Evolutionary conservation across 2,797 vertebrate species (phyloP).

Genomic region (Centropyge bicolor): DNA sequence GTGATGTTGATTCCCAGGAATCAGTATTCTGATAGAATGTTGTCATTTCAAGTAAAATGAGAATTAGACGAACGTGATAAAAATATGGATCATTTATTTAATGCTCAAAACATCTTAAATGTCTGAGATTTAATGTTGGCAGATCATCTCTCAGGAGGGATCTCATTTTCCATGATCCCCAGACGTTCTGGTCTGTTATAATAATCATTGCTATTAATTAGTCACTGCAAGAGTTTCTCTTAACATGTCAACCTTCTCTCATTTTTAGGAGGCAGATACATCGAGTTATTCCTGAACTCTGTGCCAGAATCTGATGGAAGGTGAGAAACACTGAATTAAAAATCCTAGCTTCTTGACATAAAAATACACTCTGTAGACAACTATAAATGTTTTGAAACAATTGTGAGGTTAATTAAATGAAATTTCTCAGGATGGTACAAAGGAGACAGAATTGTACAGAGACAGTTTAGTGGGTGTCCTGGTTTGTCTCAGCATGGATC

Average conservation of each 20-base stretch:
- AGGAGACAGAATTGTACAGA: not conserved
- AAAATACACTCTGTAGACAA: not conserved
- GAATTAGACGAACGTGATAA: not conserved
- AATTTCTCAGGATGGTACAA: not conserved
- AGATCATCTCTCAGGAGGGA: not conserved
- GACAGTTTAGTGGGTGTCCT: not conserved
- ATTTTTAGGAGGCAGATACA: conserved; percentile 86
- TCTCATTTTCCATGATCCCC: too few relatives aligned
- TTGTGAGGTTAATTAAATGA: not conserved
- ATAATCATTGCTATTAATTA: not conserved
- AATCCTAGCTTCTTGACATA: not conserved
- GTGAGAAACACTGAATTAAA: conserved; percentile 32
- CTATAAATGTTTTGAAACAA: not conserved
- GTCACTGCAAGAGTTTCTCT: not conserved
- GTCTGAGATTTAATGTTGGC: not conserved
- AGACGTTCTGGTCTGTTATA: not conserved
- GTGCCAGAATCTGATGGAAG: not conserved
- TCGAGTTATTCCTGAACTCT: conserved; percentile 93
- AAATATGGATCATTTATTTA: not conserved
- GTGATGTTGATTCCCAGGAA: too few relatives aligned
- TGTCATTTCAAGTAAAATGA: not conserved
- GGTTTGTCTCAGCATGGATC: not conserved
- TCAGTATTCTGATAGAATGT: not conserved
- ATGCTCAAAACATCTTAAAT: not conserved
- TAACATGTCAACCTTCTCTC: not conserved